Evolutionary conservation across 2,797 vertebrate species (phyloP).

Genomic region (Florisuga fusca): DNA sequence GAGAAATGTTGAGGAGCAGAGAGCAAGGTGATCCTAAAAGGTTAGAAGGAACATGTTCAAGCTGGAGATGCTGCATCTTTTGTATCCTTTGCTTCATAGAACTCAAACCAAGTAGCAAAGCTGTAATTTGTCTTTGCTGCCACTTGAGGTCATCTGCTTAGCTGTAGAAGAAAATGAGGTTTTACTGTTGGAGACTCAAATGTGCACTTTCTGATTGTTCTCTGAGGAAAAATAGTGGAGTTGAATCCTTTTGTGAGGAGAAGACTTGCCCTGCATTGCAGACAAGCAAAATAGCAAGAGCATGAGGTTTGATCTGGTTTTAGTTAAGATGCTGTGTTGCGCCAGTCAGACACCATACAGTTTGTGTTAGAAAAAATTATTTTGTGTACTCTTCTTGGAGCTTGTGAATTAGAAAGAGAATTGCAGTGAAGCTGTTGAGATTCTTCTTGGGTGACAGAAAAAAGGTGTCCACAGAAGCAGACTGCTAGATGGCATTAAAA

Average conservation of each 20-base stretch:
- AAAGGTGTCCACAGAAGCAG: background rate
- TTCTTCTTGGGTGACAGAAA: background rate
- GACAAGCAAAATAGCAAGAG: background rate
- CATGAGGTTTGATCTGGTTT: background rate
- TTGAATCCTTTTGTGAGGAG: background rate
- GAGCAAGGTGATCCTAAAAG: background rate
- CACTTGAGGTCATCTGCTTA: background rate
- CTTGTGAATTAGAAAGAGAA: background rate
- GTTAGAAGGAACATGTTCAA: background rate
- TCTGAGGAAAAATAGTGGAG: background rate
- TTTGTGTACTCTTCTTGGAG: background rate
- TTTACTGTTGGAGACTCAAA: background rate
- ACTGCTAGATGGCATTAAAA: background rate
- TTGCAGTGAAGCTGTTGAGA: background rate
- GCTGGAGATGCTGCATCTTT: background rate
- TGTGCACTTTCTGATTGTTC: background rate
- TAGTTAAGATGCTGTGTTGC: fast-evolving
- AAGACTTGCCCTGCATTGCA: background rate
- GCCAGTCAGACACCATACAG: fast-evolving
- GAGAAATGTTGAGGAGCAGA: background rate
- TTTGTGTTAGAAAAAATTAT: background rate
- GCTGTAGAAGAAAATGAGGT: background rate
- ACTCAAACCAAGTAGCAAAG: background rate
- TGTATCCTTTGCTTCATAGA: background rate
- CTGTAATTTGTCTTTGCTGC: background rate